These are phyloP conservation scores for Ferrisia virgata DNA, from an alignment of 2,888 invertebrate genomes.

Conservation along the genomic window DNA sequence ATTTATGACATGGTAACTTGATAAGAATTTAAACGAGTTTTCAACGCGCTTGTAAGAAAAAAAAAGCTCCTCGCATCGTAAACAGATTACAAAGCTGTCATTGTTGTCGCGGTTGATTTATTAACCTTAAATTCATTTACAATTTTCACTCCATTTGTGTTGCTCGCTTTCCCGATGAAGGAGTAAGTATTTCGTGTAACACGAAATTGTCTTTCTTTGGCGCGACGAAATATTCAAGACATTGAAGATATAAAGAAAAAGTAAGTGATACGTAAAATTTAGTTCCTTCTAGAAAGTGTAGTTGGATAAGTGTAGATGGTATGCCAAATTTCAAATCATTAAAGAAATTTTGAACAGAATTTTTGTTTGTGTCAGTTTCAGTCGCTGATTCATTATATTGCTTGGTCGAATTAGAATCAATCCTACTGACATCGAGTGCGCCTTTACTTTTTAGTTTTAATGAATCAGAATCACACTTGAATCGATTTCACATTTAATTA, in stretches of 20 bases:
- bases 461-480: too few species aligned
- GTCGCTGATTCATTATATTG: too few species aligned
- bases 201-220: neutral
- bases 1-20: conserved; percentile 3
- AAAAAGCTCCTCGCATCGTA: neutral
- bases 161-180: neutral
- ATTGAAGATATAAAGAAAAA: neutral
- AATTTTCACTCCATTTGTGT: conserved; percentile 32
- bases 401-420: too few species aligned
- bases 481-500: too few species aligned
- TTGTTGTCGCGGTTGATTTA: conserved; percentile 28
- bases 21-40: conserved; percentile 16
- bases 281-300: neutral
- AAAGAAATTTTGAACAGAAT: too few species aligned
- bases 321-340: too few species aligned
- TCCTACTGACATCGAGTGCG: too few species aligned
- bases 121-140: conserved; percentile 19
- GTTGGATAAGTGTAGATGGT: too few species aligned
- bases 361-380: too few species aligned
- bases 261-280: neutral
- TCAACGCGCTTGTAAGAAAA: neutral
- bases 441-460: too few species aligned
- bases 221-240: neutral
- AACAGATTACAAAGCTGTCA: conserved; percentile 14
- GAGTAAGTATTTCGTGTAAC: neutral